These are phyloP conservation scores for Sebastes melanostomus DNA, from an alignment of 2,797 vertebrate genomes.

Conservation along the genomic window DNA sequence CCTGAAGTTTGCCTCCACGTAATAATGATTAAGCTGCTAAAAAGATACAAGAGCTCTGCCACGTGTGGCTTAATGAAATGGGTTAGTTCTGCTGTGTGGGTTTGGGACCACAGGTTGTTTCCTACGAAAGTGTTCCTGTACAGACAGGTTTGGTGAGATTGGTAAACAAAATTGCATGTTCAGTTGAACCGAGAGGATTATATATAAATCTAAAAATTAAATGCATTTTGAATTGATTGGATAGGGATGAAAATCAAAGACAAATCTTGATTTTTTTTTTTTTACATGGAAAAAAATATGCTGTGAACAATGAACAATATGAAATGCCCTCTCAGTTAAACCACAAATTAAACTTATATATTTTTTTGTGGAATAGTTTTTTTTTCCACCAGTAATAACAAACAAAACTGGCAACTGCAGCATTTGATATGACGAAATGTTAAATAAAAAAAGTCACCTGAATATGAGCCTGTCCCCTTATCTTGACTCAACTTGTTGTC, in stretches of 20 bases:
- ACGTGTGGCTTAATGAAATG: conserved; percentile 7
- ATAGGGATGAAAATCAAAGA: neutral
- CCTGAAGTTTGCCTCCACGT: conserved; percentile 34
- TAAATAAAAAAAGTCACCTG: neutral
- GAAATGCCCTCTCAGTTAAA: neutral
- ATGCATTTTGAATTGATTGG: neutral
- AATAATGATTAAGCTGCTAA: conserved; percentile 37
- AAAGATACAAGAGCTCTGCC: conserved; percentile 1
- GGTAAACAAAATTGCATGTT: neutral
- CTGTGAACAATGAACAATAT: neutral
- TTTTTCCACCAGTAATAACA: neutral
- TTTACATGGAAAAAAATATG: neutral
- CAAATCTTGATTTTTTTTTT: neutral
- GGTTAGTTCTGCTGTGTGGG: neutral
- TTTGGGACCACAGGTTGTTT: neutral
- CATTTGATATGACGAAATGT: neutral
- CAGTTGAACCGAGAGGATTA: neutral
- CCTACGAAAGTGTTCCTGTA: neutral
- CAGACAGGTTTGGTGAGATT: neutral
- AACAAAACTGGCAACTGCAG: neutral
- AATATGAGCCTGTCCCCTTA: neutral
- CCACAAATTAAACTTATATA: neutral
- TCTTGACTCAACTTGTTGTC: neutral
- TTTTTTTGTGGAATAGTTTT: neutral
- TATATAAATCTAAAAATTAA: neutral